Evolutionary conservation across 2,113 vertebrate genomes (phyloP), one percentile per base, ranked within the genome.

Genomic region (Hippocampus mohnikei): DNA sequence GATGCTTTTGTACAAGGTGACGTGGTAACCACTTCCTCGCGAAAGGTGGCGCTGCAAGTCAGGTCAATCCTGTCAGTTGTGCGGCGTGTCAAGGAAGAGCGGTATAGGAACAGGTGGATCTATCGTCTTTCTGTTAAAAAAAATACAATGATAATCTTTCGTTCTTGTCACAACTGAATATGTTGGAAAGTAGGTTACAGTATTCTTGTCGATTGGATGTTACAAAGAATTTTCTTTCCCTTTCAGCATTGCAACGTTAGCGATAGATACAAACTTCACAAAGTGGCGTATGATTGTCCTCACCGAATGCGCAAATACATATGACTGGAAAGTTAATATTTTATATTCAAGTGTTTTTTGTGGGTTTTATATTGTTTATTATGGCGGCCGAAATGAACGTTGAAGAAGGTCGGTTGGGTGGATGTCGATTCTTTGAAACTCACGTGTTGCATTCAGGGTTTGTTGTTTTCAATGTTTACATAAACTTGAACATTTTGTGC

Each of bases 41-140:
- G 20, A 8, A 50, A 6, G 46, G 44, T 2, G 79, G 67, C 70
- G 74, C 70, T 70, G 74, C 55, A 62, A 9, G 33, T 1, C 44
- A 25, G 21, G 69, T 1, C 3, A 13, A 13, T 25, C 25, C 16
- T 50, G 46, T 50, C 13, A 50, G 1, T 1, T 50, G 16, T 50
- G 20, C 10, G 50, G 1, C 1, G 50, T 52, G 50, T 52, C 3
- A 58, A 27, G 25, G 25, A 27, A 59, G 6, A 15, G 13, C 25
- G 29, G n/a, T 20, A 5, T 16, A 53, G 18, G 10, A 58, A 58
- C n/a, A 58, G 23, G n/a, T 25, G 55, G 23, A 25, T 37, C 33
- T 5, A 27, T 4, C 23, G 23, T 25, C 12, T 27, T 10, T 5
- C 13, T 6, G 15, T 15, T 33, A 29, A 59, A 8, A 56, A 56